Percentiles rank a stretch among this genome's conserved stretches.
phyloP scores from a whole-genome alignment of 2,113 vertebrate species.

The Centrocercus urophasianus region DNA sequence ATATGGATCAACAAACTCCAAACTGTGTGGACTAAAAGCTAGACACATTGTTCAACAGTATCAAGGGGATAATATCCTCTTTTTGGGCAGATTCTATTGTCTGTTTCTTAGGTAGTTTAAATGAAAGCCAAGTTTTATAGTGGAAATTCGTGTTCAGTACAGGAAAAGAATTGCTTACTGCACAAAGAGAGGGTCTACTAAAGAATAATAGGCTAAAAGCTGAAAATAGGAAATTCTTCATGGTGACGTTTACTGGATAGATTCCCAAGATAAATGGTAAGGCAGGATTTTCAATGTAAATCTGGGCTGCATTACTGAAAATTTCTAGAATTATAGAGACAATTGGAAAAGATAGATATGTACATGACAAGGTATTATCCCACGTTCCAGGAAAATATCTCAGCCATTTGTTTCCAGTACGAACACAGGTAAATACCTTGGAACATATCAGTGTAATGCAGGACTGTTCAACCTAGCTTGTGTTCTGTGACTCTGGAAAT shows the following conservation, averaged over 20 bases:
- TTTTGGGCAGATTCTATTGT: not conserved
- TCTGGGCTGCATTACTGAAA: not conserved
- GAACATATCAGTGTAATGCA: not conserved
- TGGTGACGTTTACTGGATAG: not conserved
- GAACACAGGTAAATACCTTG: not conserved
- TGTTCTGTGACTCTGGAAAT: not conserved
- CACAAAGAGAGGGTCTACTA: not conserved
- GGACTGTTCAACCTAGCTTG: not conserved
- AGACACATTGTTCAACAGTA: not conserved
- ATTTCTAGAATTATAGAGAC: not conserved
- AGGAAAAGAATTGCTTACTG: constrained; percentile 18
- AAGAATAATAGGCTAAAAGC: not conserved
- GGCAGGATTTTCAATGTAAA: not conserved
- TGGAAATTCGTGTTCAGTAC: not conserved
- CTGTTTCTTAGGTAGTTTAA: not conserved
- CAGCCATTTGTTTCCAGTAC: not conserved
- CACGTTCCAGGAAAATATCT: not conserved
- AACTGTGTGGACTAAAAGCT: not conserved
- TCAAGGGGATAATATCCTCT: not conserved
- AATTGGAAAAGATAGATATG: not conserved
- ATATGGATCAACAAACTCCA: not conserved
- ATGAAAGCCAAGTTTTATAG: not conserved
- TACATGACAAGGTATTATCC: too few relatives aligned
- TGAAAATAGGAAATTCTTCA: not conserved
- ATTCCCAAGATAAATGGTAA: not conserved